Conservation (phyloP, 2,113 vertebrate species). For the Fukomys damarensis region DNA sequence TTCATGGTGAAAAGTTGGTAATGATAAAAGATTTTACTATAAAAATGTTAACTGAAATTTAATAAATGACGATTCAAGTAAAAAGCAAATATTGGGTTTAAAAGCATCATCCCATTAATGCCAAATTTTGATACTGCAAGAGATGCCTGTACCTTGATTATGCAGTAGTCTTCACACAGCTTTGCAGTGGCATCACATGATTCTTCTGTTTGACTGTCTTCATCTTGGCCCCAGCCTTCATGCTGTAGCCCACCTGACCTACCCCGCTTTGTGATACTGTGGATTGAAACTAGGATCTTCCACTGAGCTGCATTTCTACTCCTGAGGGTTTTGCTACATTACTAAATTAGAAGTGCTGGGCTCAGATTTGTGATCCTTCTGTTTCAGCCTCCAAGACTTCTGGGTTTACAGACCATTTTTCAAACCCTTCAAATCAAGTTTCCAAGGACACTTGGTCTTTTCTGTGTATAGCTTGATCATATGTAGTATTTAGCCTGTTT, state of each 20-base stretch:
- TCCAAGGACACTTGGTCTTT: not conserved
- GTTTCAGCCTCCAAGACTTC: not conserved
- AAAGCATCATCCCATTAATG: not conserved
- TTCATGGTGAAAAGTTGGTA: not conserved
- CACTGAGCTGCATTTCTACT: not conserved
- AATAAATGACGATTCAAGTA: not conserved
- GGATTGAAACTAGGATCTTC: not conserved
- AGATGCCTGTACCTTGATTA: not conserved
- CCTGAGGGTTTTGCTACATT: not conserved
- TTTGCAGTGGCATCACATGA: not conserved
- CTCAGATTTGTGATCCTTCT: not conserved
- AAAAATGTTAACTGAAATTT: not conserved
- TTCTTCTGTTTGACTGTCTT: not conserved
- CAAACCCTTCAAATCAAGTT: not conserved
- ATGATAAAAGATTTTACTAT: not conserved
- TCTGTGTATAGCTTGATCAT: not conserved
- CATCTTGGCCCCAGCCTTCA: not conserved
- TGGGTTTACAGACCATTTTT: not conserved
- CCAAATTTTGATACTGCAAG: not conserved
- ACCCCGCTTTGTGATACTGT: not conserved
- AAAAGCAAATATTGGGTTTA: not conserved
- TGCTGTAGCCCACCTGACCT: not conserved
- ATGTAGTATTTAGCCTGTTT: not conserved
- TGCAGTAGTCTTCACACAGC: not conserved
- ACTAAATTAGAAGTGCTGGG: not conserved